Evolutionary conservation across 2,888 invertebrate genomes (phyloP), one percentile per base, ranked within the genome.

Genomic region (Callyntrura guangdongensis): DNA sequence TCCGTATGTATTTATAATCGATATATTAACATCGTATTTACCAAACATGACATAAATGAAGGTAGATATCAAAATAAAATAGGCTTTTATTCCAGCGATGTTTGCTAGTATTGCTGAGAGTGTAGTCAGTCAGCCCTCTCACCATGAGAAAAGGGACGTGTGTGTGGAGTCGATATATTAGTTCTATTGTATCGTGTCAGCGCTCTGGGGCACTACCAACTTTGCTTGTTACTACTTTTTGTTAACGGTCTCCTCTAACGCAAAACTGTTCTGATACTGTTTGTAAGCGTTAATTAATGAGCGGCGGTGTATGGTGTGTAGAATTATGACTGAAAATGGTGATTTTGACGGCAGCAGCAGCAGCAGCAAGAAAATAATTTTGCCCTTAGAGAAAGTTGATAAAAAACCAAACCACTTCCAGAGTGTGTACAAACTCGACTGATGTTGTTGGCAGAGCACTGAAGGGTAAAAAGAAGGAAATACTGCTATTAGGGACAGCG

Each of bases 231-330:
- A 36, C 36, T 36, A 36, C 36, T 36, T 36, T 36, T 36, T 72
- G 9, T 9, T 45, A 72, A 45, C 17, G 45, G 45, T 36, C 69
- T 17, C 69, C 69, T 17, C 69, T 17, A 36, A 27, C 67, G 27
- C 22, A 72, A 27, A 81, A 67, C n/a, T 87, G 53, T 25, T 67
- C 53, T 72, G 69, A 81, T 53, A 27, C 59, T 72, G 74, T 59
- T 2, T 36, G 36, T 83, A 82, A 89, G 61, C 72, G 74, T 72
- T 89, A 89, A 89, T 89, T 89, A 89, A 89, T 89, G 88, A 83
- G 74, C 61, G 82, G 69, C 14, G 83, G 53, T 36, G 86, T 36
- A n/a, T 79, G 56, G 53, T 77, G 53, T 77, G 53, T 27, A 69
- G 25, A 69, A 20, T 9, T 17, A 61, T 14, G 14, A 25, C 11